A percentile compares a stretch with the other conserved stretches of the same genome.
Evolutionary conservation across 1,140 invertebrate species (phyloP).

Genomic region (Drosophila rufa): DNA sequence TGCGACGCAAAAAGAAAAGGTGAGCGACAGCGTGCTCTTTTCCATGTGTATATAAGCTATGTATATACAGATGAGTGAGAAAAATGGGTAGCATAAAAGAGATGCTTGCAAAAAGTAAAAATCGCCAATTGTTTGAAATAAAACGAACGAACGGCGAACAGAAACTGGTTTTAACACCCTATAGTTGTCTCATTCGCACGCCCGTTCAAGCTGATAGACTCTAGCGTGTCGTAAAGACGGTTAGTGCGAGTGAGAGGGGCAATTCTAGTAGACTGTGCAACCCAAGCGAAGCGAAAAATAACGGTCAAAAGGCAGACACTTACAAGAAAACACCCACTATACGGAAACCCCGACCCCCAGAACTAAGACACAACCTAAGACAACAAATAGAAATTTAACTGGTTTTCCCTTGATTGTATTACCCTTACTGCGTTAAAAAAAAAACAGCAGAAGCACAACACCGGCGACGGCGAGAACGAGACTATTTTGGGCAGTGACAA

Average conservation of each 20-base stretch:
- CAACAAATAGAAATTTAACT: slow-evolving; percentile 72
- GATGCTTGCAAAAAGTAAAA: slow-evolving; percentile 68
- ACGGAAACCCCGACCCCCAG: neutral
- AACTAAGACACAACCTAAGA: slow-evolving; percentile 59
- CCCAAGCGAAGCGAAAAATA: slow-evolving; percentile 66
- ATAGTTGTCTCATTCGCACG: slow-evolving; percentile 56
- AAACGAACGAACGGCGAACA: slow-evolving; percentile 39
- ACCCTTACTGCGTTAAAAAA: slow-evolving; percentile 29
- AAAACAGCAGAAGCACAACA: slow-evolving; percentile 15
- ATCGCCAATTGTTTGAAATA: slow-evolving; percentile 76
- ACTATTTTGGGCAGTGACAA: slow-evolving; percentile 74
- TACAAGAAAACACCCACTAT: slow-evolving; percentile 52
- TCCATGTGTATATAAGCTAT: slow-evolving; percentile 39
- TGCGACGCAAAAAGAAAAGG: slow-evolving; percentile 75
- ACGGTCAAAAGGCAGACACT: slow-evolving; percentile 61
- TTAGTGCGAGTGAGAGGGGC: slow-evolving; percentile 25
- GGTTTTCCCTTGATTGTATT: slow-evolving; percentile 22
- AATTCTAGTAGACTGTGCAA: slow-evolving; percentile 35
- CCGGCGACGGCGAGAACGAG: slow-evolving; percentile 11
- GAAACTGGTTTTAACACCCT: slow-evolving; percentile 67
- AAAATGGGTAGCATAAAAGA: slow-evolving; percentile 46
- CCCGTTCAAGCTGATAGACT: neutral
- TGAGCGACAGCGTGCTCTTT: slow-evolving; percentile 62
- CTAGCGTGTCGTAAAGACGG: slow-evolving; percentile 40
- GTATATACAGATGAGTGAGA: slow-evolving; percentile 42